These are phyloP conservation scores for Parotocinclus haroldoi DNA, from an alignment of 2,797 vertebrate genomes.

Conservation along the genomic window DNA sequence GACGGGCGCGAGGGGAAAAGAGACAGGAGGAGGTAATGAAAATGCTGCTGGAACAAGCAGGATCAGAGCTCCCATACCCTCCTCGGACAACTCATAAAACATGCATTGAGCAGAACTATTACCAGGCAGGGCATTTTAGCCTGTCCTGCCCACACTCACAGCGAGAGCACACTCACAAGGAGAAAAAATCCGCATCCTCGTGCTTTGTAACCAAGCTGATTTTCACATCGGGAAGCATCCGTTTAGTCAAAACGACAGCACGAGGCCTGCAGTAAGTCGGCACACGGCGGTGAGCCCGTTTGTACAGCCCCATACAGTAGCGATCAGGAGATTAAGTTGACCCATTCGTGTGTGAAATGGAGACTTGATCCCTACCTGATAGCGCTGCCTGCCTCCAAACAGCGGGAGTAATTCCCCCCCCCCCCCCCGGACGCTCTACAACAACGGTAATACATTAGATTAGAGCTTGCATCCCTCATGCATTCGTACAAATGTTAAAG, in stretches of 20 bases:
- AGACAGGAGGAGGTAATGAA: slow-evolving; percentile 57
- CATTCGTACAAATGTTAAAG: slow-evolving; percentile 36
- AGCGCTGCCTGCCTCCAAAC: slow-evolving; percentile 60
- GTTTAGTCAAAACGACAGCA: slow-evolving; percentile 48
- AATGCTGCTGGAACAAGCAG: slow-evolving; percentile 66
- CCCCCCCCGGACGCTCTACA: slow-evolving; percentile 21
- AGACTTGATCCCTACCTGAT: slow-evolving; percentile 76
- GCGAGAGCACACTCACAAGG: slow-evolving; percentile 39
- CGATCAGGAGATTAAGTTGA: slow-evolving; percentile 76
- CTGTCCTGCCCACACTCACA: slow-evolving; percentile 44
- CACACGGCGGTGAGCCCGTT: slow-evolving; percentile 44
- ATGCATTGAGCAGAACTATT: slow-evolving; percentile 67
- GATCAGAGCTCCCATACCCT: slow-evolving; percentile 67
- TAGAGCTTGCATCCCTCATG: slow-evolving; percentile 57
- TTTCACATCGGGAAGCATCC: slow-evolving; percentile 42
- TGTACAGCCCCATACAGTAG: slow-evolving; percentile 65
- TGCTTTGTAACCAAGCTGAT: slow-evolving; percentile 45
- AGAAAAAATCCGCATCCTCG: slow-evolving; percentile 16
- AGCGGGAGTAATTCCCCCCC: slow-evolving; percentile 59
- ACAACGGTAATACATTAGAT: slow-evolving; percentile 59
- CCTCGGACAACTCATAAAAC: slow-evolving; percentile 74
- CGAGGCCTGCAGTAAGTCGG: slow-evolving; percentile 51
- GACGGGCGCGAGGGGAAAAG: slow-evolving; percentile 38
- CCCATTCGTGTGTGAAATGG: slow-evolving; percentile 79
- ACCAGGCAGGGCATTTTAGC: slow-evolving; percentile 61